Percentiles rank a stretch among this genome's conserved stretches.
These are phyloP conservation scores for Scaptodrosophila lebanonensis DNA, from an alignment of 1,140 invertebrate species.

Conservation along the genomic window DNA sequence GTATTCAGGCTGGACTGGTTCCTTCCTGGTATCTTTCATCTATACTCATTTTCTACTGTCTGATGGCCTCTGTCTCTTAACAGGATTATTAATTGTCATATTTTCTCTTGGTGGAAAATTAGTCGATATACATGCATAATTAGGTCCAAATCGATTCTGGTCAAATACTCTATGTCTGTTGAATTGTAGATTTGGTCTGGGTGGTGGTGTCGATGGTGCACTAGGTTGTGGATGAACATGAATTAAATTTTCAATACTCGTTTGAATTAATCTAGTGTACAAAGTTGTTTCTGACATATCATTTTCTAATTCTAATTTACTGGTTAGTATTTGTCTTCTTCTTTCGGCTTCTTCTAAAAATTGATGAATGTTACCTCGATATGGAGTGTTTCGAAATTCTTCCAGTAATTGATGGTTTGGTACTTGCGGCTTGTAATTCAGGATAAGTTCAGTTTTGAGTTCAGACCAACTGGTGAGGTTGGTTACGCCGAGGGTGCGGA, in stretches of 20 bases:
- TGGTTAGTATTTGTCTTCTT: constrained; percentile 2
- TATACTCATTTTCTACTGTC: too few relatives aligned
- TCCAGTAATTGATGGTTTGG: constrained; percentile 11
- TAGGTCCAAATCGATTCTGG: too few relatives aligned
- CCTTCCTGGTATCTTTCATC: too few relatives aligned
- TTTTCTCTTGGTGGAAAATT: too few relatives aligned
- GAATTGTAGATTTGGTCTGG: too few relatives aligned
- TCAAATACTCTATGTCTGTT: too few relatives aligned
- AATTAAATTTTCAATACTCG: background rate
- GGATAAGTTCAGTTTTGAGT: constrained; percentile 3
- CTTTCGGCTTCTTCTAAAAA: constrained; percentile 16
- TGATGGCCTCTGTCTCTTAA: too few relatives aligned
- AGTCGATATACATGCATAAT: too few relatives aligned
- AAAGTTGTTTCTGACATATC: too few relatives aligned
- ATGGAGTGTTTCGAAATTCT: constrained; percentile 12
- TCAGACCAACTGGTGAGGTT: constrained; percentile 15
- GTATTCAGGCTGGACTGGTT: constrained; percentile 1
- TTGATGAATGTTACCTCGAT: constrained; percentile 9
- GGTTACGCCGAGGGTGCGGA: constrained; percentile 9
- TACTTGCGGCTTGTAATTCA: constrained; percentile 10
- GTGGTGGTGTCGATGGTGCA: background rate
- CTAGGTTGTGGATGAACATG: background rate
- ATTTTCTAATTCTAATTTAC: constrained; percentile 14
- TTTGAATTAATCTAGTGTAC: background rate
- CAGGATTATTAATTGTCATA: too few relatives aligned